A percentile compares a stretch with the other conserved stretches of the same genome.
phyloP scores from a whole-genome alignment of 1,140 invertebrate genomes.

The Apocrypta bakeri region DNA sequence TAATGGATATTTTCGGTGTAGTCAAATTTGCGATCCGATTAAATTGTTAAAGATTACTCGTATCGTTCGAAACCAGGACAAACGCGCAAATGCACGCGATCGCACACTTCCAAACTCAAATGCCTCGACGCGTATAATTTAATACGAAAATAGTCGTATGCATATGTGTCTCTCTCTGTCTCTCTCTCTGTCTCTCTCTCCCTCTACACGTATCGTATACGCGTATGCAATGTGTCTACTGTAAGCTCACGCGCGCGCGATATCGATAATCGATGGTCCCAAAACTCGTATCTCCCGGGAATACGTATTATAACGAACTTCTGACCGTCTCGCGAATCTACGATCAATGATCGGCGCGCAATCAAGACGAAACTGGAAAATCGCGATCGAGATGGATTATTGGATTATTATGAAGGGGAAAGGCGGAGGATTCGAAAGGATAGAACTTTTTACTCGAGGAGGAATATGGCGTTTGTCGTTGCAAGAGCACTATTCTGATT shows the following conservation, averaged over 20 bases:
- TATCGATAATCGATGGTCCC: slow-evolving; percentile 36
- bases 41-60: background rate
- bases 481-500: background rate
- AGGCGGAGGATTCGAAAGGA: background rate
- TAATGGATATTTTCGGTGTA: too few relatives aligned
- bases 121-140: slow-evolving; percentile 3
- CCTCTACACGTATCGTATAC: background rate
- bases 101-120: background rate
- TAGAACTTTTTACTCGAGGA: too few relatives aligned
- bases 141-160: slow-evolving; percentile 24
- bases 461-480: background rate
- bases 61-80: background rate
- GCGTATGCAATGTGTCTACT: background rate
- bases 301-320: background rate
- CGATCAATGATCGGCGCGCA: background rate
- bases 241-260: background rate
- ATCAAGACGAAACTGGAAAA: background rate
- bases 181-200: background rate
- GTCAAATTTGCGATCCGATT: background rate
- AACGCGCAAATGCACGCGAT: background rate
- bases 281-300: slow-evolving; percentile 26
- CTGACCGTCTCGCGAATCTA: background rate
- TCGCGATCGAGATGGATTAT: background rate
- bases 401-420: too few relatives aligned
- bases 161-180: background rate